Evolutionary conservation across 30 jellyfish, hydroid and myxozoan genomes (phyloP).

Genomic region (Aurelia aurita): DNA sequence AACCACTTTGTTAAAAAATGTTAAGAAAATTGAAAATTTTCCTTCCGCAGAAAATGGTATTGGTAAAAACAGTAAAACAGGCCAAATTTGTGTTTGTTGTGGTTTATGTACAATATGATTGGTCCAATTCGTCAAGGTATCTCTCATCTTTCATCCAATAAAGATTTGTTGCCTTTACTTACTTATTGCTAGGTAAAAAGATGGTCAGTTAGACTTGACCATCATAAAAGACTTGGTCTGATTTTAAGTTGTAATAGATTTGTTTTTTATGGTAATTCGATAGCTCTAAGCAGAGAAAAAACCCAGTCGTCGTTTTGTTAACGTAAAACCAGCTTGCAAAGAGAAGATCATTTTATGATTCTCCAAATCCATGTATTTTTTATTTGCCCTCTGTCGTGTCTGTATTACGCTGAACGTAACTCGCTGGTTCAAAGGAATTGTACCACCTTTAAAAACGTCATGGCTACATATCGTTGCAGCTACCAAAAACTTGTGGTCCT

Average conservation of each 20-base stretch:
- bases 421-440: no score
- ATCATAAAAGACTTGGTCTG: conserved; percentile 15
- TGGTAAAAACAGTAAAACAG: no score
- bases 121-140: background rate
- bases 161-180: no score
- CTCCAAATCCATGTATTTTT: background rate
- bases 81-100: background rate
- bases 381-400: background rate
- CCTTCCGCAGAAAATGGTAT: no score
- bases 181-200: no score
- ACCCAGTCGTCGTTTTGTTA: conserved; percentile 26
- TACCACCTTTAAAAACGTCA: no score
- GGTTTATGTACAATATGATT: background rate
- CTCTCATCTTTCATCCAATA: no score
- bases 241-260: conserved; percentile 39
- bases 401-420: no score
- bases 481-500: no score
- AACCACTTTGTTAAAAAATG: no score
- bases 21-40: no score
- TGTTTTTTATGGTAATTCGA: conserved; percentile 50
- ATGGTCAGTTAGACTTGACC: conserved; percentile 48
- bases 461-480: no score
- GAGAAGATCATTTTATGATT: conserved; percentile 10
- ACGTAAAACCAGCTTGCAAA: conserved; percentile 28
- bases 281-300: conserved; percentile 64